phyloP scores from a whole-genome alignment of 2,113 vertebrate genomes.

The Salvelinus namaycush region DNA sequence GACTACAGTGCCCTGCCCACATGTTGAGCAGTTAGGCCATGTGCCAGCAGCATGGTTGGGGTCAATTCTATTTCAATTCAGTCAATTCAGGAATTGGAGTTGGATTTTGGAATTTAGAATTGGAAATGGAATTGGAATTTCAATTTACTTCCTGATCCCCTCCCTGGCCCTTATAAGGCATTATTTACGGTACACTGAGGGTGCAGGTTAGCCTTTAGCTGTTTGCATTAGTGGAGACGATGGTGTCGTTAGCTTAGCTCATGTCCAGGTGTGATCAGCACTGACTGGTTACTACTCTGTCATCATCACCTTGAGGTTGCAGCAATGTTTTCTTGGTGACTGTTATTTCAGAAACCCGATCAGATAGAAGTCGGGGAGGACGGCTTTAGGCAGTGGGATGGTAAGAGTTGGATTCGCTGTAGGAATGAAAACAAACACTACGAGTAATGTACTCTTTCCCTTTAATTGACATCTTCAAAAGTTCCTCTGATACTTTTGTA shows the following conservation, averaged over 20 bases:
- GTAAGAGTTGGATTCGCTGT: slow-evolving; percentile 84
- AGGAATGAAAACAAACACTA: slow-evolving; percentile 63
- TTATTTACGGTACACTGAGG: not conserved
- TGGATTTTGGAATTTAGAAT: too few species aligned
- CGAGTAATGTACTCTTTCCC: slow-evolving; percentile 60
- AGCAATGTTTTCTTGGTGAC: slow-evolving; percentile 85
- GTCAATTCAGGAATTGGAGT: too few species aligned
- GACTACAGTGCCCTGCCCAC: not conserved
- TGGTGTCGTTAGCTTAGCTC: slow-evolving; percentile 58
- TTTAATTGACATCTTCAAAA: slow-evolving; percentile 62
- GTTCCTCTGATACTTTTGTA: slow-evolving; percentile 36
- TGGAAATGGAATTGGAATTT: too few species aligned
- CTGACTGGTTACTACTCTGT: slow-evolving; percentile 72
- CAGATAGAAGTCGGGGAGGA: slow-evolving; percentile 82
- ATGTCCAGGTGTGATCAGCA: slow-evolving; percentile 78
- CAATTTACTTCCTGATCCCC: too few species aligned
- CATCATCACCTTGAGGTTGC: slow-evolving; percentile 72
- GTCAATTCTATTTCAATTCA: too few species aligned
- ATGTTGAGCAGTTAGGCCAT: not conserved
- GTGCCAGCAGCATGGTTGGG: too few species aligned
- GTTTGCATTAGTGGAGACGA: not conserved
- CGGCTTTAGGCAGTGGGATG: slow-evolving; percentile 88
- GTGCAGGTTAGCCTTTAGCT: not conserved
- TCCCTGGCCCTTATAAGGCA: not conserved
- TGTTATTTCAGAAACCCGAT: slow-evolving; percentile 87